Evolutionary conservation across 1,140 invertebrate genomes (phyloP), one percentile per base, ranked within the genome.

Genomic region (Brachionus rotundiformis): DNA sequence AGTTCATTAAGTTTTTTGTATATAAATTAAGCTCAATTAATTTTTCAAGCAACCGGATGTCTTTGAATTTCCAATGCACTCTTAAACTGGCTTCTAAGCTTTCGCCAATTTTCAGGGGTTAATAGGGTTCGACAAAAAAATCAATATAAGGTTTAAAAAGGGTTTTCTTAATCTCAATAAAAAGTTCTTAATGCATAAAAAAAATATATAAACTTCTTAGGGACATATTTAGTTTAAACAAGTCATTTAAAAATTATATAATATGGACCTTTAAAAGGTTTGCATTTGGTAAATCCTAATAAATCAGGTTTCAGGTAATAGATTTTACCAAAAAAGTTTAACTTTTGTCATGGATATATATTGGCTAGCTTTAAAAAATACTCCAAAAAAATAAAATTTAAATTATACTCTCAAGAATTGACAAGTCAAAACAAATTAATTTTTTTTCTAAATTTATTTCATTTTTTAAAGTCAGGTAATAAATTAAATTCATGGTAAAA

Each of bases 181-280:
- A n/a, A n/a, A n/a, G n/a, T n/a, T n/a, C n/a, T n/a, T n/a, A n/a
- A n/a, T n/a, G n/a, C n/a, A n/a, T n/a, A n/a, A n/a, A n/a, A n/a
- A n/a, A n/a, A n/a, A n/a, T n/a, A n/a, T n/a, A n/a, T 54, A 54
- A 54, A 54, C 47, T 54, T 54, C 47, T 54, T 23, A 54, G 23
- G 47, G 19, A 25, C 47, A 54, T 19, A 23, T 25, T 19, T 16
- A 8, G 16, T 54, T 54, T 54, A 25, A 19, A 7, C 4, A 54
- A 54, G 4, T 54, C 5, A 54, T 19, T 54, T 54, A 54, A 54
- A 39, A 54, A 19, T 54, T 54, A 19, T 19, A 54, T 54, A 54
- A 54, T 54, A 25, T 54, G 47, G 47, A 54, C 47, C 23, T 54
- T 54, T 54, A 54, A 54, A 54, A 54, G 47, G 47, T 8, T 54